These are phyloP conservation scores for Meandrusa payeni DNA, from an alignment of 2,888 invertebrate genomes.

Conservation along the genomic window DNA sequence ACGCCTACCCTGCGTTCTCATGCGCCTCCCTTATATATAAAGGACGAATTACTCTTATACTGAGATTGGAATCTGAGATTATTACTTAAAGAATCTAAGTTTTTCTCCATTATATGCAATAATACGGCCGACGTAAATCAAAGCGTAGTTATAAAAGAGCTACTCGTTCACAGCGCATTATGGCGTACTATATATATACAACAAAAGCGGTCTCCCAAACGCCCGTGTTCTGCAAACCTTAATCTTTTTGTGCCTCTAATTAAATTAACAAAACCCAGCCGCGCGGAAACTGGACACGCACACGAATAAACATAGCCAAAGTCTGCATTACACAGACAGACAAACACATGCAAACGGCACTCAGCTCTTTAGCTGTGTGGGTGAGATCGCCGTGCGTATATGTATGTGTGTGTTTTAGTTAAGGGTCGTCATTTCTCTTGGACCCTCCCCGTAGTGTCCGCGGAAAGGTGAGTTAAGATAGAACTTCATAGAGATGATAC, in stretches of 20 bases:
- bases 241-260: conserved; percentile 81
- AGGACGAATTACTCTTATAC: no score
- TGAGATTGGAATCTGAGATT: no score
- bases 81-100: not conserved
- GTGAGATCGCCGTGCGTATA: conserved; percentile 57
- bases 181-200: conserved; percentile 49
- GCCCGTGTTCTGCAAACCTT: conserved; percentile 70
- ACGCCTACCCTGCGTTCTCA: no score
- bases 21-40: no score
- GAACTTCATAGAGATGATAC: conserved; percentile 51
- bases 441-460: conserved; percentile 81
- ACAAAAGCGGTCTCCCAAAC: conserved; percentile 71
- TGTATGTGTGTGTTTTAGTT: conserved; percentile 79
- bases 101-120: conserved; percentile 3
- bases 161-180: conserved; percentile 23
- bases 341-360: conserved; percentile 38
- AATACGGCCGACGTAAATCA: conserved; percentile 8
- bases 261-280: conserved; percentile 80
- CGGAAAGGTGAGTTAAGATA: conserved; percentile 78
- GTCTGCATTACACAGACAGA: conserved; percentile 41
- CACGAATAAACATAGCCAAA: conserved; percentile 38
- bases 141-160: conserved; percentile 10
- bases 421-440: conserved; percentile 82
- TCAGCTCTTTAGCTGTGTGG: conserved; percentile 43
- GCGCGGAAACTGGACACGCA: conserved; percentile 78